Conservation (phyloP, 37 sponge, comb jelly and placozoan genomes). For the Bolinopsis microptera region DNA sequence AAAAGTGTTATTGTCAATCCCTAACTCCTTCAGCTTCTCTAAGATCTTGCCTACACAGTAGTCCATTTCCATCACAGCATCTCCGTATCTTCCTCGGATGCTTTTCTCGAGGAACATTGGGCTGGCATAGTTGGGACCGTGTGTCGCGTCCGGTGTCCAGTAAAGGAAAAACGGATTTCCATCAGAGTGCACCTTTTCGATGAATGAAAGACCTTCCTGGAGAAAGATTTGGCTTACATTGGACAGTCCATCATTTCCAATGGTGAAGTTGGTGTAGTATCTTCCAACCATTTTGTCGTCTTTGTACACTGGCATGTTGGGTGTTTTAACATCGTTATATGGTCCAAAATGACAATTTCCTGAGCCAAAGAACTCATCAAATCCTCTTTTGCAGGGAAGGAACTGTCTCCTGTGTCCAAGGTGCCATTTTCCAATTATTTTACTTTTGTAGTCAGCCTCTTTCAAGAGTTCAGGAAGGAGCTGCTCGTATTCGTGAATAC, state of each 20-base stretch:
- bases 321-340: too few relatives aligned
- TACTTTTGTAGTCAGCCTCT: slow-evolving; percentile 75
- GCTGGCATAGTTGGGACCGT: slow-evolving; percentile 79
- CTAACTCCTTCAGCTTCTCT: slow-evolving; percentile 65
- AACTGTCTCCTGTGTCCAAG: too few relatives aligned
- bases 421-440: too few relatives aligned
- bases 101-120: slow-evolving; percentile 76
- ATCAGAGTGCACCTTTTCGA: neutral
- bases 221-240: slow-evolving; percentile 76
- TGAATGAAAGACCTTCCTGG: slow-evolving; percentile 61
- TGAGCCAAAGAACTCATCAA: too few relatives aligned
- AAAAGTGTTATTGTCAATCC: slow-evolving; percentile 74
- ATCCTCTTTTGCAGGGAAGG: slow-evolving; percentile 77
- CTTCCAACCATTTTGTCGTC: too few relatives aligned
- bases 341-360: too few relatives aligned
- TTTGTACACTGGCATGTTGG: too few relatives aligned
- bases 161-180: slow-evolving; percentile 80
- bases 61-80: too few relatives aligned
- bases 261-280: too few relatives aligned
- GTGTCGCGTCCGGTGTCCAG: slow-evolving; percentile 85
- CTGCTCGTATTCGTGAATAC: too few relatives aligned
- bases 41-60: slow-evolving; percentile 79
- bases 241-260: slow-evolving; percentile 74
- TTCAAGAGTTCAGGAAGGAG: slow-evolving; percentile 77
- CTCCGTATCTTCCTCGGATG: slow-evolving; percentile 80